A percentile compares a stretch with the other conserved stretches of the same genome.
phyloP scores from a whole-genome alignment of 2,797 vertebrate species.

The Pangasius djambal region DNA sequence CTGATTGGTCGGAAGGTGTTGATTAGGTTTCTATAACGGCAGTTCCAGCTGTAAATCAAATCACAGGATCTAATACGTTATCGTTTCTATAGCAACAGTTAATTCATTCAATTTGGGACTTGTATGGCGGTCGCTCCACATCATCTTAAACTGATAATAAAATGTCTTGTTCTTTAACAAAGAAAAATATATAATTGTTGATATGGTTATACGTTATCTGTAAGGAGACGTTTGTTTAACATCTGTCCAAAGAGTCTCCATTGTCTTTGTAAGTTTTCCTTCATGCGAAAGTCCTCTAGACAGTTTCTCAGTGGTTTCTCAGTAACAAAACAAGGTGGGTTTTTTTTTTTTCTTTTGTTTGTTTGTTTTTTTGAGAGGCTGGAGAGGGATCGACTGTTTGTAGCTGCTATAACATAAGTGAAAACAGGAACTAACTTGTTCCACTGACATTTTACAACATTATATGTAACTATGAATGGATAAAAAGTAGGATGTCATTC shows the following conservation, averaged over 20 bases:
- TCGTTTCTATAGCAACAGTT: not conserved
- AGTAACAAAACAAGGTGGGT: not conserved
- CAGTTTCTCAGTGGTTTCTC: not conserved
- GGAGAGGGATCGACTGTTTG: not conserved
- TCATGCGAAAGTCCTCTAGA: not conserved
- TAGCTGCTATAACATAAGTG: not conserved
- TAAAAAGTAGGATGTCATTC: not conserved
- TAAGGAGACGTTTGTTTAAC: not conserved
- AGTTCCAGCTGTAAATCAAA: not conserved
- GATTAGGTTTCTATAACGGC: not conserved
- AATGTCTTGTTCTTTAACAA: not conserved
- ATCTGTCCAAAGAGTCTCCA: not conserved
- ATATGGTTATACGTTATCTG: not conserved
- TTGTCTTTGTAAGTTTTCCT: not conserved
- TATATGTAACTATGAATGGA: not conserved
- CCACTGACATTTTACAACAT: not conserved
- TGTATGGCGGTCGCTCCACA: not conserved
- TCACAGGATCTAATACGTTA: not conserved
- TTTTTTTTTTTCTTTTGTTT: too few relatives aligned
- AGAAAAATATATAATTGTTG: not conserved
- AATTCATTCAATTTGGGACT: not conserved
- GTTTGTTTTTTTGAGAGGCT: too few relatives aligned
- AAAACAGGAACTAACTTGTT: not conserved
- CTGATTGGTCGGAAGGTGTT: not conserved
- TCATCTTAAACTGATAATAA: not conserved